Evolutionary conservation across 2,113 vertebrate species (phyloP).

Genomic region (Cinclus mexicanus): DNA sequence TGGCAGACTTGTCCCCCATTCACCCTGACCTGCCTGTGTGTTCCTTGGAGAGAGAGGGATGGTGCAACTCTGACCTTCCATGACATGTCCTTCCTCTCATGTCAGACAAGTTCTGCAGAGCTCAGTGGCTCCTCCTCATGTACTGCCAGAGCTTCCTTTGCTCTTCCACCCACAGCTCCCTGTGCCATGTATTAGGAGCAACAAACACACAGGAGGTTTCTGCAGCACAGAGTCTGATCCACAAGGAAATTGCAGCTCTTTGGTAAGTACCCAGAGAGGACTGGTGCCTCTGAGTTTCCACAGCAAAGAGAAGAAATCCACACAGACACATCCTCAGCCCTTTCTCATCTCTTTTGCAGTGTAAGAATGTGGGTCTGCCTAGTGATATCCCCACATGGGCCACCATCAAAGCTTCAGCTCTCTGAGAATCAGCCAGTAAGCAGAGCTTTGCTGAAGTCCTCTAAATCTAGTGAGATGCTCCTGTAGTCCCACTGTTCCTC

Average conservation of each 20-base stretch:
- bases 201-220: not conserved
- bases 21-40: rapidly evolving
- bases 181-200: not conserved
- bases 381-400: not conserved
- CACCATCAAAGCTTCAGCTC: not conserved
- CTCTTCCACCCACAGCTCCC: not conserved
- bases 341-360: not conserved
- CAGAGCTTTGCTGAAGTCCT: slow-evolving; percentile 1
- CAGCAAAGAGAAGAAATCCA: not conserved
- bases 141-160: not conserved
- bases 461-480: not conserved
- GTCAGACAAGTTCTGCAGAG: not conserved
- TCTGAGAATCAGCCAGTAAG: not conserved
- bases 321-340: not conserved
- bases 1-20: not conserved
- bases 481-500: not conserved
- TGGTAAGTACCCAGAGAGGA: not conserved
- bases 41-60: not conserved
- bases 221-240: not conserved
- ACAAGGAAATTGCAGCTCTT: not conserved
- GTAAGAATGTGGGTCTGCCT: not conserved
- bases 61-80: rapidly evolving
- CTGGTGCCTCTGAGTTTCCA: not conserved
- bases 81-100: not conserved
- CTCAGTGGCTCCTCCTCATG: rapidly evolving